Evolutionary conservation across 1,140 invertebrate species (phyloP).

Genomic region (Drosophila orosa): DNA sequence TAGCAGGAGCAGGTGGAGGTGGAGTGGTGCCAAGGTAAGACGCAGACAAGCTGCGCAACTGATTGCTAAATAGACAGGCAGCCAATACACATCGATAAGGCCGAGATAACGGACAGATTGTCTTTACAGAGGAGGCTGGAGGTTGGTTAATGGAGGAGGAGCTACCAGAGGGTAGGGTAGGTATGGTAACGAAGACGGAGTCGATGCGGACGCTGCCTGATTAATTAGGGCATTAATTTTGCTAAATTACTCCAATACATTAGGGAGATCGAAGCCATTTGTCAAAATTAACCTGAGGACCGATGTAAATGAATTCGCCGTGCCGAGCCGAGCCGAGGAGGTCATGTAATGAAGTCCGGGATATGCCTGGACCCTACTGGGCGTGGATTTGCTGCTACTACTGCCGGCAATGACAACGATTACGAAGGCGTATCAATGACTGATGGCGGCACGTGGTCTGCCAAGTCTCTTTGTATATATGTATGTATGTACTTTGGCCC

Average conservation of each 20-base stretch:
- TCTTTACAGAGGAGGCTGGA: slow-evolving; percentile 23
- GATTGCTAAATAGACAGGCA: slow-evolving; percentile 67
- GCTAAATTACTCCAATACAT: slow-evolving; percentile 83
- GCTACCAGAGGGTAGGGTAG: too few species aligned
- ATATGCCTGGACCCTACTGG: slow-evolving; percentile 24
- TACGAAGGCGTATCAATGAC: slow-evolving; percentile 57
- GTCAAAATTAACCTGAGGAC: slow-evolving; percentile 82
- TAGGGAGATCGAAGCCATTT: slow-evolving; percentile 83
- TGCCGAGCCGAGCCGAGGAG: slow-evolving; percentile 4
- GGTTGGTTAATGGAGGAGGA: background rate
- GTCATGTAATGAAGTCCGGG: slow-evolving; percentile 34
- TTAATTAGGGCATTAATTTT: slow-evolving; percentile 83
- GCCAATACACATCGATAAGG: slow-evolving; percentile 59
- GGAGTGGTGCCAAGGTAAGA: slow-evolving; percentile 17
- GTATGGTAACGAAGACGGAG: slow-evolving; percentile 5
- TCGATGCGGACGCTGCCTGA: slow-evolving; percentile 54
- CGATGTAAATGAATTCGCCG: slow-evolving; percentile 71
- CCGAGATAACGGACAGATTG: slow-evolving; percentile 56
- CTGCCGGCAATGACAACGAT: slow-evolving; percentile 45
- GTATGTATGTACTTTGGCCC: background rate
- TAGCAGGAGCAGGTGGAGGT: background rate
- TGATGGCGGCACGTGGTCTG: slow-evolving; percentile 50
- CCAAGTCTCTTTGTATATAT: slow-evolving; percentile 1
- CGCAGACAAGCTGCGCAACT: slow-evolving; percentile 59
- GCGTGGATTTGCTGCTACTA: slow-evolving; percentile 25